Evolutionary conservation across 2,797 vertebrate genomes (phyloP), one percentile per base, ranked within the genome.

Genomic region (Discoglossus pictus): DNA sequence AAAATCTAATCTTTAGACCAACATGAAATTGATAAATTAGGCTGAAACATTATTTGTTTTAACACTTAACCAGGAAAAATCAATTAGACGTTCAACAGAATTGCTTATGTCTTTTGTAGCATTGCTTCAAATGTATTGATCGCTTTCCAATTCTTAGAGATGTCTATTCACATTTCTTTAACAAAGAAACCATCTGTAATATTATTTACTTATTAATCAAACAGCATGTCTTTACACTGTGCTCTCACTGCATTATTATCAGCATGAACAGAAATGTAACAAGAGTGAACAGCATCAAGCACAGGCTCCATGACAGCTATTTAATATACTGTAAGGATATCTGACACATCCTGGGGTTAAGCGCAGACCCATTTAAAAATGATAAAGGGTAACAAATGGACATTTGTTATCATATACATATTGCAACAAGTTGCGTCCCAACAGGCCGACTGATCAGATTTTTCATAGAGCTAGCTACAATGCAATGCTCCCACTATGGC

Each of bases 91-190:
- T 69, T 61, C 40, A 47, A 54, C 56, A 54, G 48, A 61, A 69
- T 61, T 61, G 39, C 66, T 61, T 69, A 69, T 69, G 58, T 69
- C 66, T 69, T 55, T 46, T 54, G 48, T 61, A 52, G 40, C 40
- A 54, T 69, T 61, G 61, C 50, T 69, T 61, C 50, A 69, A 39
- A 69, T 47, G 40, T 61, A 69, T 69, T 46, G 66, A 69, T 61
- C 52, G 39, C 16, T 50, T 46, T 47, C 27, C 31, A 43, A 31
- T 69, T 69, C 48, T 54, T 42, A n/a, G 20, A 69, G 54, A 39
- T 61, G 66, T 47, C 58, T 69, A 42, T 55, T 69, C 40, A 61
- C 56, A 47, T 68, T 46, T 25, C 7, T 69, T 39, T 69, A 69
- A 69, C 61, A 31, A 31, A 53, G 39, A 44, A 46, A 24, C 56